Conservation (phyloP, 2,113 vertebrate species). For the Acrocephalus arundinaceus region DNA sequence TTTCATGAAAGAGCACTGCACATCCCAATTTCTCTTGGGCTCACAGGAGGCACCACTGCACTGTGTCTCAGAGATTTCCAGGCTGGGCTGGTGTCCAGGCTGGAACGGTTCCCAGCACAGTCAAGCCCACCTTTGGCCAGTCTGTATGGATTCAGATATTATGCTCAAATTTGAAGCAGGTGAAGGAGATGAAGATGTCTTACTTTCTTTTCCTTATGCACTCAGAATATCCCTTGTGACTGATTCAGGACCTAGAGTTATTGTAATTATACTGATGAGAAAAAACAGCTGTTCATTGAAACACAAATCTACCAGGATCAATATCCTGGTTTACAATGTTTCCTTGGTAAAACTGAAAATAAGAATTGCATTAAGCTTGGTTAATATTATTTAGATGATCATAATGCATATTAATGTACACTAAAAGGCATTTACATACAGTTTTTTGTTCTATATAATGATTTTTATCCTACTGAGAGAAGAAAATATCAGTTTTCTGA, state of each 20-base stretch:
- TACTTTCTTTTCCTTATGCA: not conserved
- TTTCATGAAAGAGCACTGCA: not conserved
- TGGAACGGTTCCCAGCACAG: not conserved
- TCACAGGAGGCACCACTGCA: not conserved
- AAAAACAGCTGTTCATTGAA: not conserved
- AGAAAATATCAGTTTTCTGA: not conserved
- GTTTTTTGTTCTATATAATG: not conserved
- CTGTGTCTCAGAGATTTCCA: not conserved
- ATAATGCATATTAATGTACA: not conserved
- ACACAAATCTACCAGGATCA: not conserved
- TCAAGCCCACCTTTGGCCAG: not conserved
- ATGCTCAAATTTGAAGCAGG: not conserved
- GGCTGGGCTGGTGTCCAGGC: not conserved
- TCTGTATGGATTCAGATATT: not conserved
- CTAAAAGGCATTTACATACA: not conserved
- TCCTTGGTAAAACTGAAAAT: not conserved
- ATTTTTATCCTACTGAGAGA: not conserved
- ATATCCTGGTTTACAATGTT: not conserved
- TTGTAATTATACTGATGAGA: not conserved
- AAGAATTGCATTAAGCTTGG: not conserved
- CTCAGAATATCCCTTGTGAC: not conserved
- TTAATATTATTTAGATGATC: not conserved
- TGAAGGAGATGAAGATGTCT: not conserved
- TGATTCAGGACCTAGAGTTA: not conserved
- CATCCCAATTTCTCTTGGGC: not conserved